Percentiles rank a stretch among this genome's conserved stretches.
These are phyloP conservation scores for Drosophila mojavensis DNA, from an alignment of 1,140 invertebrate species.

Conservation along the genomic window DNA sequence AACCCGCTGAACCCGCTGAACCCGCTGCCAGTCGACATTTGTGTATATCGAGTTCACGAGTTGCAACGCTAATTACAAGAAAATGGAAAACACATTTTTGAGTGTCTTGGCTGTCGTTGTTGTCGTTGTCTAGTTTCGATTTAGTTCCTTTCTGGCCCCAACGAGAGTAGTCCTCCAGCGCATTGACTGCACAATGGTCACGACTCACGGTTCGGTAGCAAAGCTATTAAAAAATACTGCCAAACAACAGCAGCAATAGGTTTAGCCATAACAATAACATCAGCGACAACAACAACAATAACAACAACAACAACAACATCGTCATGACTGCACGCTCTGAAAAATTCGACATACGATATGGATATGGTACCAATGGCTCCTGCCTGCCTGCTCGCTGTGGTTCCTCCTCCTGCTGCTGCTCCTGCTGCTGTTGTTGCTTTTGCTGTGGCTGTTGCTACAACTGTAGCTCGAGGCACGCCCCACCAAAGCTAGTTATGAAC, in stretches of 20 bases:
- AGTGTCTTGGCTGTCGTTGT: conserved; percentile 27
- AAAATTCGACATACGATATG: conserved; percentile 80
- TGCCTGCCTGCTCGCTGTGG: conserved; percentile 9
- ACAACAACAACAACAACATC: conserved; percentile 55
- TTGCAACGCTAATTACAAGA: conserved; percentile 79
- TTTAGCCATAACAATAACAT: conserved; percentile 51
- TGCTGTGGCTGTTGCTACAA: conserved; percentile 13
- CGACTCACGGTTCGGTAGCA: conserved; percentile 60
- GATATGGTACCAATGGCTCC: conserved; percentile 39
- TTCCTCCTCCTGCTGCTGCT: conserved; percentile 20
- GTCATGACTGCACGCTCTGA: conserved; percentile 79
- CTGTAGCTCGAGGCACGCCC: conserved; percentile 56
- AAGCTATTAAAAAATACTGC: conserved; percentile 58
- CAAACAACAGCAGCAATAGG: conserved; percentile 11
- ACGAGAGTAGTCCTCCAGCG: conserved; percentile 16
- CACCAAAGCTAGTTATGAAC: conserved; percentile 67
- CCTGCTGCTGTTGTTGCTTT: conserved; percentile 27
- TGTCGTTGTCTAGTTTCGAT: conserved; percentile 39
- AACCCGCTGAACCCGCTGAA: conserved; percentile 40
- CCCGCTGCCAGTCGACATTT: conserved; percentile 14
- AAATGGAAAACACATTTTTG: conserved; percentile 55
- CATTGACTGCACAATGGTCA: conserved; percentile 67
- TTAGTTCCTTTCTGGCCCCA: conserved; percentile 11
- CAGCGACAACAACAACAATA: conserved; percentile 51
- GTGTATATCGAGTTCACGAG: conserved; percentile 70